Percentiles rank a stretch among this genome's conserved stretches.
Evolutionary conservation across 2,888 invertebrate species (phyloP).

Genomic region (Biston betularia): DNA sequence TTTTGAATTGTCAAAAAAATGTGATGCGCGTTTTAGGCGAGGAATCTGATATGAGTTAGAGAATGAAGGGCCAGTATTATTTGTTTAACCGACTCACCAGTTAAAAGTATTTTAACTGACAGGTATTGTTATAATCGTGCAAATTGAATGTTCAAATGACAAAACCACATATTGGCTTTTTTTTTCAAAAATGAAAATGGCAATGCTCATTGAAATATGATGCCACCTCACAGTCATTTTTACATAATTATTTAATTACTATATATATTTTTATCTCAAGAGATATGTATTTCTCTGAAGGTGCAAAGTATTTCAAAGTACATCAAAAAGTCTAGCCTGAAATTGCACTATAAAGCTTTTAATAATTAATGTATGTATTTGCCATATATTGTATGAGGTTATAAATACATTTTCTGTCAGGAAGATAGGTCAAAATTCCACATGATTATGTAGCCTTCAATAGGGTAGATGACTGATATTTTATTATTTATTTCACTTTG

Average conservation of each 20-base stretch:
- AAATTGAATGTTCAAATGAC: slow-evolving; percentile 25
- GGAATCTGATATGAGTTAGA: too few relatives aligned
- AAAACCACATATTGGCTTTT: slow-evolving; percentile 30
- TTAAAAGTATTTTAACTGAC: neutral
- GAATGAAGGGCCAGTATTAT: too few relatives aligned
- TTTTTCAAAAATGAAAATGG: slow-evolving; percentile 57
- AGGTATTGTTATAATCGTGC: slow-evolving; percentile 18
- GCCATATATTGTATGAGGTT: slow-evolving; percentile 3
- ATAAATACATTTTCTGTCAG: neutral
- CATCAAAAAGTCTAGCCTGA: neutral
- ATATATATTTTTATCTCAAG: neutral
- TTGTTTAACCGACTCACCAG: neutral
- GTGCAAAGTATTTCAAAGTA: slow-evolving; percentile 33
- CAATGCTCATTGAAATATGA: slow-evolving; percentile 74
- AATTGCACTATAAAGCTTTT: slow-evolving; percentile 2
- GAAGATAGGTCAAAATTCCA: neutral
- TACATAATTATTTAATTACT: slow-evolving; percentile 37
- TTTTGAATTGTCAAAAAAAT: too few relatives aligned
- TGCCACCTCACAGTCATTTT: slow-evolving; percentile 68
- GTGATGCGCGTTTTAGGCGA: too few relatives aligned
- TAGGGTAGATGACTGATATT: neutral
- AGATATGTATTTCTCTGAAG: slow-evolving; percentile 21
- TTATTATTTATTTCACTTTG: too few relatives aligned
- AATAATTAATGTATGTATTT: neutral
- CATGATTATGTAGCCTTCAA: neutral